Percentiles rank a stretch among this genome's conserved stretches.
These are phyloP conservation scores for Artemia franciscana DNA, from an alignment of 1,140 invertebrate species.

Conservation along the genomic window DNA sequence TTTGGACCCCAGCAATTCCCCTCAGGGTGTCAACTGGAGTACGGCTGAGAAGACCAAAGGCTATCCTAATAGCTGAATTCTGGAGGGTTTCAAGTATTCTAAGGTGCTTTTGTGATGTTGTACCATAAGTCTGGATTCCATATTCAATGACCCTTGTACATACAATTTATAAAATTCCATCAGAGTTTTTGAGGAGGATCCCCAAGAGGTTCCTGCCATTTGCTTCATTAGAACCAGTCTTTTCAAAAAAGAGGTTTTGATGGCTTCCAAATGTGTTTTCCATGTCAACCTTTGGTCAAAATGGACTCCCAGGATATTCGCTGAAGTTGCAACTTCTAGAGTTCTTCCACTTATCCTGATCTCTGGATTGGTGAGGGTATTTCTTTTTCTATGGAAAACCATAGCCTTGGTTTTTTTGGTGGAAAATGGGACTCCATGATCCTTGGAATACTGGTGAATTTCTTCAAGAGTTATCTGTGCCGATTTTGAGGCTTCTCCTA, in stretches of 20 bases:
- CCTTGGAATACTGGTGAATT: neutral
- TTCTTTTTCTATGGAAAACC: neutral
- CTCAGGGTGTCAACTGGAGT: neutral
- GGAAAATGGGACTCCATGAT: neutral
- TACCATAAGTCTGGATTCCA: neutral
- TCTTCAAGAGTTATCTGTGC: neutral
- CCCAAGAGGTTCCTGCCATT: neutral
- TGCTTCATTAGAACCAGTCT: neutral
- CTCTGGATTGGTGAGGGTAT: neutral
- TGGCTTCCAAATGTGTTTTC: neutral
- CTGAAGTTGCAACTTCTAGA: neutral
- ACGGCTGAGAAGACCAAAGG: neutral
- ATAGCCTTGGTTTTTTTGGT: neutral
- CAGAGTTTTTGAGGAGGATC: neutral
- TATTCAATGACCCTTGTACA: neutral
- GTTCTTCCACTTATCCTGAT: neutral
- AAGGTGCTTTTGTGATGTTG: neutral
- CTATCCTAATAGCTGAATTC: neutral
- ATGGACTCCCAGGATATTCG: neutral
- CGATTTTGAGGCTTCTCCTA: too few relatives aligned
- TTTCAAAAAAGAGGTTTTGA: neutral
- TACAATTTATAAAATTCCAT: neutral
- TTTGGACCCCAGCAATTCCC: neutral
- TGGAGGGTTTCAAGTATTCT: neutral
- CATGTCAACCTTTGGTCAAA: neutral